These are phyloP conservation scores for Apostichopus parvimensis DNA, from an alignment of 35 echinoderm and acorn worm genomes.

Conservation along the genomic window DNA sequence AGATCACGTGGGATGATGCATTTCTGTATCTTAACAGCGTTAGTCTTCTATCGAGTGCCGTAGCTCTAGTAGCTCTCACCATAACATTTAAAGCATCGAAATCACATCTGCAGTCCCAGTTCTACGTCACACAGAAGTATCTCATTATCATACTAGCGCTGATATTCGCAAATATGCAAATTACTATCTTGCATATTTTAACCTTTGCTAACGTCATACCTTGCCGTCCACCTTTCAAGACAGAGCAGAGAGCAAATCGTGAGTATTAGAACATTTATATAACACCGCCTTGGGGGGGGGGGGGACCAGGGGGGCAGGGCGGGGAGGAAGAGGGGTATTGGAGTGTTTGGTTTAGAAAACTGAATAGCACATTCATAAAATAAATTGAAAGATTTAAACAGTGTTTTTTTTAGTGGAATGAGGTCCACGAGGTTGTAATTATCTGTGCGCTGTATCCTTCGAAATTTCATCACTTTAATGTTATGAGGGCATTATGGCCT, in stretches of 20 bases:
- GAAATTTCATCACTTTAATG: no score
- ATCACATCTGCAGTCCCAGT: conserved; percentile 32
- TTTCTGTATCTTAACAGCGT: conserved; percentile 61
- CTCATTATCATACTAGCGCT: conserved; percentile 44
- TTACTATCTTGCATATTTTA: conserved; percentile 57
- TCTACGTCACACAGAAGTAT: conserved; percentile 63
- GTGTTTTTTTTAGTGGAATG: no score
- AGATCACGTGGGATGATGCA: conserved; percentile 56
- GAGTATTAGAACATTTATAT: conserved; percentile 1
- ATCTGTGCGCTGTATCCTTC: no score
- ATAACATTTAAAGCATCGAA: conserved; percentile 59
- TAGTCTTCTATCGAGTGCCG: conserved; percentile 29
- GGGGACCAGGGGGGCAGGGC: no score
- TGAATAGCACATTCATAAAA: no score
- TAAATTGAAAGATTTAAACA: no score
- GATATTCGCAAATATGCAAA: conserved; percentile 65
- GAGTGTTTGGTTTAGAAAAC: no score
- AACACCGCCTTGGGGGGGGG: no score
- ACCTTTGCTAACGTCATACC: conserved; percentile 45
- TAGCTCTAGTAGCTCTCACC: conserved; percentile 49
- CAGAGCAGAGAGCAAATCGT: conserved; percentile 53
- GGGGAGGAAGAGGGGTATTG: no score
- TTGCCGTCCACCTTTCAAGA: conserved; percentile 58
- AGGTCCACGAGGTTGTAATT: no score
- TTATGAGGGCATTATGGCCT: no score